Evolutionary conservation across 1,140 invertebrate species (phyloP).

Genomic region (Galleria mellonella): DNA sequence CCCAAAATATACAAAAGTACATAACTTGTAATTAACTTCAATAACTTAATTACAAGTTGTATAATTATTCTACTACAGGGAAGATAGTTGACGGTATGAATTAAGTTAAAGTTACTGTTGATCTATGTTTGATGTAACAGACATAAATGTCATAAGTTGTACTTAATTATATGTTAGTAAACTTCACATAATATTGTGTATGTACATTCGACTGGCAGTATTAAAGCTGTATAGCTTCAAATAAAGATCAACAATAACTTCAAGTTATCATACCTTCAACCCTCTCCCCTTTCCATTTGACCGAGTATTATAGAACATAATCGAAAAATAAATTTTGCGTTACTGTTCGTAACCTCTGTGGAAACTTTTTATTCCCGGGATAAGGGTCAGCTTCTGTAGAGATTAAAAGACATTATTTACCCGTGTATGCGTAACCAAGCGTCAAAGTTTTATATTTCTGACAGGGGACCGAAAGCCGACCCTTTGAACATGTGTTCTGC

Average conservation of each 20-base stretch:
- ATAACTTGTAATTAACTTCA: too few species aligned
- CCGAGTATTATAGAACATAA: conserved; percentile 51
- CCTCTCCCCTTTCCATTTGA: conserved; percentile 25
- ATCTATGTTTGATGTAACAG: too few species aligned
- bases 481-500: conserved; percentile 30
- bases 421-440: conserved; percentile 40
- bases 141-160: too few species aligned
- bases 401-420: conserved; percentile 69
- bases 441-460: conserved; percentile 58
- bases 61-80: too few species aligned
- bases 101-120: too few species aligned
- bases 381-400: conserved; percentile 45
- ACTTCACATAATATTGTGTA: too few species aligned
- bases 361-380: conserved; percentile 34
- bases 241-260: conserved; percentile 4
- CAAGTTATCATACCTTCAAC: conserved; percentile 6
- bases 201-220: too few species aligned
- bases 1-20: too few species aligned
- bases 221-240: too few species aligned
- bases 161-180: too few species aligned
- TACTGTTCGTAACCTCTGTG: conserved; percentile 39
- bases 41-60: too few species aligned
- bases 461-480: conserved; percentile 41
- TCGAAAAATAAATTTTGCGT: conserved; percentile 57
- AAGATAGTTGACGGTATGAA: too few species aligned